phyloP scores from a whole-genome alignment of 1,140 invertebrate genomes.

The Whitmania pigra region DNA sequence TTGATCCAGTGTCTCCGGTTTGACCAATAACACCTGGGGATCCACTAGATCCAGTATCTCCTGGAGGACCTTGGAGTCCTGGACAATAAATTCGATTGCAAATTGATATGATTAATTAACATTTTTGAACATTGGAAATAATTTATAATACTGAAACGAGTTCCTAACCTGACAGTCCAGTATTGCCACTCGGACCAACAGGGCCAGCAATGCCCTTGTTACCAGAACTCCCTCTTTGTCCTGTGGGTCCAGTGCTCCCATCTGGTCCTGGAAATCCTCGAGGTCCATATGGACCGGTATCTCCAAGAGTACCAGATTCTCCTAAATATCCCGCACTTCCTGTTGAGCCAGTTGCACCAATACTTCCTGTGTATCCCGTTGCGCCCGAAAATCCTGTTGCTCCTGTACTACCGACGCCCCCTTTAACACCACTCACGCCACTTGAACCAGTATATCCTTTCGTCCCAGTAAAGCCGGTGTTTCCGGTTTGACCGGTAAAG shows the following conservation, averaged over 20 bases:
- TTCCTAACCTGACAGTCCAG: not conserved
- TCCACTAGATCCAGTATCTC: too few relatives aligned
- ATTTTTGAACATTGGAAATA: too few relatives aligned
- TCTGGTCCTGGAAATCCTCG: constrained; percentile 7
- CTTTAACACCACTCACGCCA: not conserved
- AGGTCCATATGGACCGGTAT: not conserved
- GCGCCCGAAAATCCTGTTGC: not conserved
- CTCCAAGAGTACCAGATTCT: constrained; percentile 11
- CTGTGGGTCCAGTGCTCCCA: not conserved
- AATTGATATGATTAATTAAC: too few relatives aligned
- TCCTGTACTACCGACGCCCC: constrained; percentile 3
- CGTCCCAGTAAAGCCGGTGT: constrained; percentile 11
- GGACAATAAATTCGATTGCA: too few relatives aligned
- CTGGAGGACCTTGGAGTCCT: too few relatives aligned
- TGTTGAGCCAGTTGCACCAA: constrained; percentile 1
- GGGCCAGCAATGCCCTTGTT: not conserved
- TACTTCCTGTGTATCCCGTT: not conserved
- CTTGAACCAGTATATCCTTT: not conserved
- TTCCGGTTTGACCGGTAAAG: constrained; percentile 14
- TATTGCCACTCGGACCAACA: constrained; percentile 11
- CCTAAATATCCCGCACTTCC: constrained; percentile 12
- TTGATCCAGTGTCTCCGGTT: too few relatives aligned
- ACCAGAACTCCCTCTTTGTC: too few relatives aligned
- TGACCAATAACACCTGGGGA: too few relatives aligned
- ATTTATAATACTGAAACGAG: too few relatives aligned